These are phyloP conservation scores for Epinotia demarniana DNA, from an alignment of 2,888 invertebrate genomes.

Conservation along the genomic window DNA sequence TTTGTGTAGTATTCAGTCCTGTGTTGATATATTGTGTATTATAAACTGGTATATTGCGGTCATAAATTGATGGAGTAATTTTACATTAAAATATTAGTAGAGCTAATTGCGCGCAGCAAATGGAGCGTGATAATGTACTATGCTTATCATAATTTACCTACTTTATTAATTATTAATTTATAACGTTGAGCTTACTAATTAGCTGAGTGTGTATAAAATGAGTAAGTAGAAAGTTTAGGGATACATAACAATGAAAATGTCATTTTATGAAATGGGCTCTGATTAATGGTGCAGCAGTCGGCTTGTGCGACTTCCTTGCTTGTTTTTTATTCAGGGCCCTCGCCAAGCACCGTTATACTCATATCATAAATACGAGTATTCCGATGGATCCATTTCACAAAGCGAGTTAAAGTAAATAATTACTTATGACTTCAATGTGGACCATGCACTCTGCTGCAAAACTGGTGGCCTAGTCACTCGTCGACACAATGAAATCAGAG, in stretches of 20 bases:
- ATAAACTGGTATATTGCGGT: neutral
- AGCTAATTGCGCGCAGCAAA: slow-evolving; percentile 32
- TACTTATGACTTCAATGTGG: no score
- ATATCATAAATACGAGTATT: slow-evolving; percentile 54
- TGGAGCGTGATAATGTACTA: slow-evolving; percentile 31
- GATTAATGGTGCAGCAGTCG: slow-evolving; percentile 76
- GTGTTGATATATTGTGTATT: neutral
- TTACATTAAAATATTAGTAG: slow-evolving; percentile 23
- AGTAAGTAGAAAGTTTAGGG: slow-evolving; percentile 65
- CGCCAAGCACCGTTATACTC: slow-evolving; percentile 53
- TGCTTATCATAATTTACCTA: slow-evolving; percentile 32
- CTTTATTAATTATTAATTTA: slow-evolving; percentile 39
- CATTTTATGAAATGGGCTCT: slow-evolving; percentile 80
- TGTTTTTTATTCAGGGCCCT: slow-evolving; percentile 68
- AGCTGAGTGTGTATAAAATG: slow-evolving; percentile 44
- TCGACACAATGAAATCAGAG: no score
- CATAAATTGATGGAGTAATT: slow-evolving; percentile 13
- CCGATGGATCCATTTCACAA: slow-evolving; percentile 52
- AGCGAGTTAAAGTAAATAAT: neutral
- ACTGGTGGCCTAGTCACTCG: no score
- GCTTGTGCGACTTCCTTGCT: slow-evolving; percentile 68
- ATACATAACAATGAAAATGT: slow-evolving; percentile 80
- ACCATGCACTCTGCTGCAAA: no score
- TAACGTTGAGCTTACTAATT: slow-evolving; percentile 36
- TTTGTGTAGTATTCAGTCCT: slow-evolving; percentile 1